Conservation (phyloP, 2,113 vertebrate species). For the Sisor rabdophorus region DNA sequence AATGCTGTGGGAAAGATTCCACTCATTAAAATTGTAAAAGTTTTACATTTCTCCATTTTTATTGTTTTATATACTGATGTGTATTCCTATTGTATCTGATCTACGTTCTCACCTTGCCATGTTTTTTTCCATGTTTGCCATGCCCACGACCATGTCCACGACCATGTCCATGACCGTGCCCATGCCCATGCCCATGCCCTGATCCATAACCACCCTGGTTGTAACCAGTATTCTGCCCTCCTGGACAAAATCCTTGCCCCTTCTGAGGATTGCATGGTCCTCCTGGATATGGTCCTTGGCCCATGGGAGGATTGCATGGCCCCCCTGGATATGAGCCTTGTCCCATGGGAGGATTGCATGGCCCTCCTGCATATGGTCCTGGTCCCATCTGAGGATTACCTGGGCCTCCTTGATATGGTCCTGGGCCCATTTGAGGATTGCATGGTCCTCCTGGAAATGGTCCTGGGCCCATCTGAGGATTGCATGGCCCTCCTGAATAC, state of each 20-base stretch:
- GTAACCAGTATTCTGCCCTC: background rate
- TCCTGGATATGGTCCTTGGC: background rate
- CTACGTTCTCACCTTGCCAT: slow-evolving; percentile 26
- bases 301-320: background rate
- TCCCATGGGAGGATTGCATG: background rate
- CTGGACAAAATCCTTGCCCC: background rate
- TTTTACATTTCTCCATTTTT: background rate
- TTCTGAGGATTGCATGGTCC: slow-evolving; percentile 1
- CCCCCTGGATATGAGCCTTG: background rate
- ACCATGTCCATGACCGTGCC: background rate
- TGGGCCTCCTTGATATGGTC: background rate
- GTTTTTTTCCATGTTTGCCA: slow-evolving; percentile 8
- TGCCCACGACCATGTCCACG: background rate
- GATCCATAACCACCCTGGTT: slow-evolving; percentile 56
- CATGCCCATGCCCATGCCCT: slow-evolving; percentile 43
- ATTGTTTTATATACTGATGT: background rate
- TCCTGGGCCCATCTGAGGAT: background rate
- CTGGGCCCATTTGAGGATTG: slow-evolving; percentile 1
- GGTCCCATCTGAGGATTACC: background rate
- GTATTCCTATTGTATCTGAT: background rate
- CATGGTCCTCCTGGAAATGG: background rate
- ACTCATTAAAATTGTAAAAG: background rate
- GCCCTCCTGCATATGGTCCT: background rate
- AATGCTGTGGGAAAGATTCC: slow-evolving; percentile 45
- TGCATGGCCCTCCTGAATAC: background rate